Percentiles rank a stretch among this genome's conserved stretches.
Evolutionary conservation across 2,888 invertebrate species (phyloP).

Genomic region (Drosophila incognita): DNA sequence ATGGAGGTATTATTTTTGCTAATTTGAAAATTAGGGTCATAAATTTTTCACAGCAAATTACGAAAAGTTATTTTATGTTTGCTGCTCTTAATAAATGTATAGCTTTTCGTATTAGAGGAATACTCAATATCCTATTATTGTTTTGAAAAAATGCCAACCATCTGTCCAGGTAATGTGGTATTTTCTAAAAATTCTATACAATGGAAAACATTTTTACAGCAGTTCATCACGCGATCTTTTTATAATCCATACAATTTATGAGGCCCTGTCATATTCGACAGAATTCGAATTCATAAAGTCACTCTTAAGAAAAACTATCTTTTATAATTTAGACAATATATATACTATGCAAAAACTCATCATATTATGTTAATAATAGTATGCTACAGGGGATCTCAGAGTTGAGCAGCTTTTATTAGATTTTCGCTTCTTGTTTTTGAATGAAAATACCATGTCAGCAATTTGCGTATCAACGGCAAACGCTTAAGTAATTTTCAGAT

Average conservation of each 20-base stretch:
- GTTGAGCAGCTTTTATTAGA: neutral
- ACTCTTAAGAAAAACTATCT: neutral
- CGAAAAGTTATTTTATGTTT: slow-evolving; percentile 8
- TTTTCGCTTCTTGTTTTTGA: slow-evolving; percentile 39
- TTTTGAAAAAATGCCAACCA: slow-evolving; percentile 31
- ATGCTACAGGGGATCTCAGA: slow-evolving; percentile 4
- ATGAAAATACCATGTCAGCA: slow-evolving; percentile 61
- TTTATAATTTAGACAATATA: neutral
- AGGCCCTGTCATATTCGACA: neutral
- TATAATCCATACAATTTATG: slow-evolving; percentile 12
- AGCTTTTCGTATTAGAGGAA: slow-evolving; percentile 3
- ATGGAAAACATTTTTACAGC: no score
- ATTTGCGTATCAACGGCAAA: slow-evolving; percentile 50
- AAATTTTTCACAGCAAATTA: slow-evolving; percentile 17
- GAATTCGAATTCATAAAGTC: neutral
- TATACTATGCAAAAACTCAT: neutral
- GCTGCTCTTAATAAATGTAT: slow-evolving; percentile 8
- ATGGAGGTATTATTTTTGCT: slow-evolving; percentile 9
- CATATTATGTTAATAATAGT: neutral
- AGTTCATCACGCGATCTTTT: no score
- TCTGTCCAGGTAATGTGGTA: slow-evolving; percentile 30
- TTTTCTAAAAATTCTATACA: slow-evolving; percentile 34
- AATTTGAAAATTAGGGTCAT: slow-evolving; percentile 25
- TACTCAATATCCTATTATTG: slow-evolving; percentile 20
- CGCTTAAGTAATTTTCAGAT: slow-evolving; percentile 47